Percentiles rank a stretch among this genome's conserved stretches.
Evolutionary conservation across 1,140 invertebrate species (phyloP).

Genomic region (Aphaenogaster floridana): DNA sequence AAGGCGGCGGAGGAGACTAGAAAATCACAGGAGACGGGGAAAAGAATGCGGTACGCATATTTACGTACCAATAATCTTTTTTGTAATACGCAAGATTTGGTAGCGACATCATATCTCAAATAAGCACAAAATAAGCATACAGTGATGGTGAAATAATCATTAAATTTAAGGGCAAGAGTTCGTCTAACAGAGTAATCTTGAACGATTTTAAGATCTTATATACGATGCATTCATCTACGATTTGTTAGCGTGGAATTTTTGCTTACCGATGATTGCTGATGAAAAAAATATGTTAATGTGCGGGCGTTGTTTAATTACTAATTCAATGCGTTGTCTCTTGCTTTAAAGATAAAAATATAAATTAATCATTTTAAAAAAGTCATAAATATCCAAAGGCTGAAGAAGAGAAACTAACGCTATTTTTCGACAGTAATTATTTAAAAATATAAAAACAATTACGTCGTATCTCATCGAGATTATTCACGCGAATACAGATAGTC

Average conservation of each 20-base stretch:
- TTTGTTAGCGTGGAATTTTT: background rate
- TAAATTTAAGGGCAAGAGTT: background rate
- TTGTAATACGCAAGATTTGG: constrained; percentile 27
- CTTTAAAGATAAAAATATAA: background rate
- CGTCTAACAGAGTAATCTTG: background rate
- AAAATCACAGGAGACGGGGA: background rate
- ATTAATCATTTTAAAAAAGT: background rate
- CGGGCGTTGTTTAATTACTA: background rate
- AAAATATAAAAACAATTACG: background rate
- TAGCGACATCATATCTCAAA: constrained; percentile 43
- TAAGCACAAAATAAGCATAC: constrained; percentile 39
- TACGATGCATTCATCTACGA: background rate
- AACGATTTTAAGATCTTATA: constrained; percentile 17
- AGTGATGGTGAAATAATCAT: constrained; percentile 21
- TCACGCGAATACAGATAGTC: background rate
- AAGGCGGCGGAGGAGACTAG: background rate
- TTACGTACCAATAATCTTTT: constrained; percentile 57
- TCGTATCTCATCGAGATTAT: constrained; percentile 20
- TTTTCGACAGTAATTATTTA: background rate
- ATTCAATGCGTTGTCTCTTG: background rate
- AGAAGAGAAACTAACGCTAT: background rate
- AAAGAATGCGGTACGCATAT: background rate
- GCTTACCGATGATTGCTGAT: background rate
- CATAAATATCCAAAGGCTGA: background rate
- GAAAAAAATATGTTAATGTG: background rate